Evolutionary conservation across 2,888 invertebrate species (phyloP).

Genomic region (Nomada fabriciana): DNA sequence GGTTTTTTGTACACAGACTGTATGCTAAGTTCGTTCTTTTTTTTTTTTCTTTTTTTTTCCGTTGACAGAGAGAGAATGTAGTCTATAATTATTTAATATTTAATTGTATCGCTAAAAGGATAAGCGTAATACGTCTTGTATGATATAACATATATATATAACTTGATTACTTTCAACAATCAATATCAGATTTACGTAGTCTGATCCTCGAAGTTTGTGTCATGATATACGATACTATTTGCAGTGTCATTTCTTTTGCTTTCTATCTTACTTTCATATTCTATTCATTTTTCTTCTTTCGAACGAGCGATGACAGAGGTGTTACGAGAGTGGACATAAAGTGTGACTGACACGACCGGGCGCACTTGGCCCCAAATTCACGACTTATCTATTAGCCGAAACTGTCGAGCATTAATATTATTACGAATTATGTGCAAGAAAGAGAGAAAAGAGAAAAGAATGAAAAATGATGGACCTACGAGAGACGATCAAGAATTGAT

Average conservation of each 20-base stretch:
- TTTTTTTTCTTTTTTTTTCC: conserved; percentile 63
- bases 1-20: conserved; percentile 83
- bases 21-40: conserved; percentile 76
- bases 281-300: conserved; percentile 29
- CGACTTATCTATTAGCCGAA: conserved; percentile 16
- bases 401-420: conserved; percentile 32
- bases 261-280: conserved; percentile 29
- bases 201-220: conserved; percentile 57
- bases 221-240: conserved; percentile 21
- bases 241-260: conserved; percentile 42
- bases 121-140: conserved; percentile 67
- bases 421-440: conserved; percentile 18
- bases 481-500: conserved; percentile 39
- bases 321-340: conserved; percentile 20
- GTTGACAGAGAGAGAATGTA: conserved; percentile 75
- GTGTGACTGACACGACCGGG: conserved; percentile 42
- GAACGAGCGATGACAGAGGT: conserved; percentile 51
- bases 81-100: conserved; percentile 83
- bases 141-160: conserved; percentile 51
- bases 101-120: conserved; percentile 74
- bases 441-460: not conserved
- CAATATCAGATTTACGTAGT: conserved; percentile 22
- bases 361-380: conserved; percentile 48
- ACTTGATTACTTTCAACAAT: conserved; percentile 53
- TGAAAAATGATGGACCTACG: conserved; percentile 10